Evolutionary conservation across 2,888 invertebrate species (phyloP), one percentile per base, ranked within the genome.

Genomic region (Morpho deidamia): DNA sequence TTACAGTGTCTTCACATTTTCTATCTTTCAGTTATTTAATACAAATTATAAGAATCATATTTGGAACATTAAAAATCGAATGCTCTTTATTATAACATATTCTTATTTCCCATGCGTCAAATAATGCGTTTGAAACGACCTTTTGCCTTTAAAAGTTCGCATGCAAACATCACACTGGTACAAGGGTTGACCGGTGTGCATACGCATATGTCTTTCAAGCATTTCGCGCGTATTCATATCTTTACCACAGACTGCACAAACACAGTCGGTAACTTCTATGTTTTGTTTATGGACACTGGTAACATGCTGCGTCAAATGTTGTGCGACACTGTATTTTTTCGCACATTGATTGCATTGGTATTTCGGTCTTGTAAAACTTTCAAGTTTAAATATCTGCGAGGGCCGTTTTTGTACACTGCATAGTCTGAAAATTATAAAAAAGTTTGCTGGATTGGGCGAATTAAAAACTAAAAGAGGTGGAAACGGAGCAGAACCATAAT

Each of bases 321-420:
- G 62, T 0, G 66, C 58, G 9, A 64, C 52, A 7, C 59, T 46
- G 35, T 64, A 70, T 33, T 63, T 62, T 54, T 72, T 74, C 0
- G 63, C 58, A 43, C 76, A 78, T 9, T 63, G 57, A 2, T 43
- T 64, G 37, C 78, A 76, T 33, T 71, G 62, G 46, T 65, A 70
- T 61, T 70, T 8, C 49, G 53, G 4, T 49, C 63, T 33, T 43
- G 48, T 7, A 10, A 55, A 44, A 23, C 51, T 56, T 10, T 64
- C 62, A 5, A 58, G 56, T 55, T 66, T 66, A 32, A 56, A 55
- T 11, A 57, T 44, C 39, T 48, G 58, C 11, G 55, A 57, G 7
- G 56, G 50, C 51, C 59, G 61, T 56, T 65, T 72, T 51, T 55
- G 57, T 48, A 54, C 61, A 34, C 56, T 62, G 50, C 40, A 56